phyloP scores from a whole-genome alignment of 2,113 vertebrate genomes.

The Haemorhous mexicanus region DNA sequence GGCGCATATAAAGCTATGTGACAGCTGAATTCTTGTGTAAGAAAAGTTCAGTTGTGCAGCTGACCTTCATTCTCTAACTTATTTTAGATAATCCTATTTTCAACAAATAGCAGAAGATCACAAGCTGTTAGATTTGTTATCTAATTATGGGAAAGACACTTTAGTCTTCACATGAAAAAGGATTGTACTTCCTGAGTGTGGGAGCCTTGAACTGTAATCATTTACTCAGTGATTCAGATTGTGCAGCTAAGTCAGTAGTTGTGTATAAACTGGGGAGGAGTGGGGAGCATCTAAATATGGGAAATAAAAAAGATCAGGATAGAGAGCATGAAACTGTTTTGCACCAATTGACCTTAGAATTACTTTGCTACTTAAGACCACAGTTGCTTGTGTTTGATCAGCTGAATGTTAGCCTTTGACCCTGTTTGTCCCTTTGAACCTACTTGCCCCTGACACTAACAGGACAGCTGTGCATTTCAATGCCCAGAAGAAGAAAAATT shows the following conservation, averaged over 20 bases:
- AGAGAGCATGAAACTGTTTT: background rate
- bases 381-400: background rate
- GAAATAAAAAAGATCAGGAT: background rate
- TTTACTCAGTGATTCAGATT: background rate
- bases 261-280: background rate
- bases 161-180: background rate
- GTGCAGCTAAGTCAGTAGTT: background rate
- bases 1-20: fast-evolving
- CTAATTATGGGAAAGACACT: background rate
- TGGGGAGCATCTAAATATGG: background rate
- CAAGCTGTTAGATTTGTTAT: background rate
- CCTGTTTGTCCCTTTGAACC: background rate
- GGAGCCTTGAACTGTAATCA: background rate
- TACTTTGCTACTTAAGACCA: background rate
- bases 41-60: background rate
- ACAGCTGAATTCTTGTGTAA: background rate
- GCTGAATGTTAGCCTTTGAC: background rate
- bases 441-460: background rate
- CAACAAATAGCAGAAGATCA: background rate
- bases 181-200: background rate
- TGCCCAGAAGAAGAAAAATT: background rate
- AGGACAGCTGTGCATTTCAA: background rate
- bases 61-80: background rate
- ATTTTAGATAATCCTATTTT: background rate
- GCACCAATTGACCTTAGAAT: background rate